Evolutionary conservation across 2,113 vertebrate genomes (phyloP).

Genomic region (Callorhinus ursinus): DNA sequence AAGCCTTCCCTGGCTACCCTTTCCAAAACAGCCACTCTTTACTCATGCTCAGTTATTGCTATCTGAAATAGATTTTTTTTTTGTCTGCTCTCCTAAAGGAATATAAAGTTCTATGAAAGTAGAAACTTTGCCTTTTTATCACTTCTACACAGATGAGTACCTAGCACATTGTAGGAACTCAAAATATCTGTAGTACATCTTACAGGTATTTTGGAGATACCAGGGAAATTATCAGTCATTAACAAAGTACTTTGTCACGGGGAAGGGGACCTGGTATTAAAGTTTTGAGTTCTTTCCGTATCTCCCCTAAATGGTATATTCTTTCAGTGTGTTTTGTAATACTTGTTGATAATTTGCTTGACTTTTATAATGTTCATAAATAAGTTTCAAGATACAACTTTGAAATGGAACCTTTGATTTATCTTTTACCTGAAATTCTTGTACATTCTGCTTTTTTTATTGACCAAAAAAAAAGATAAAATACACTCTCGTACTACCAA

Average conservation of each 20-base stretch:
- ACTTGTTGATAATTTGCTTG: not conserved
- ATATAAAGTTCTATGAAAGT: not conserved
- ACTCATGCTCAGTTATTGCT: not conserved
- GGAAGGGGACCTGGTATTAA: not conserved
- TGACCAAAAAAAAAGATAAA: not conserved
- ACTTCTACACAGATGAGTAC: not conserved
- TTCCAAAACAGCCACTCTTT: not conserved
- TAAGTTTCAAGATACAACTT: constrained; percentile 16
- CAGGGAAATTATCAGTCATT: not conserved
- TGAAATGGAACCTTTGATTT: not conserved
- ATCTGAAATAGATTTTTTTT: not conserved
- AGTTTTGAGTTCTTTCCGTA: not conserved
- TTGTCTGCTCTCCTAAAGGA: not conserved
- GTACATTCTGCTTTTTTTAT: not conserved
- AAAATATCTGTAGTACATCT: not conserved
- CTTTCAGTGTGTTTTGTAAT: not conserved
- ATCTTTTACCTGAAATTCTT: constrained; percentile 27
- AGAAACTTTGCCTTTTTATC: not conserved
- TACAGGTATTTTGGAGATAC: not conserved
- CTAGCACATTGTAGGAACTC: not conserved
- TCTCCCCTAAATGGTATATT: not conserved
- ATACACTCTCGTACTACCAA: not conserved
- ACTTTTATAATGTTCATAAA: not conserved
- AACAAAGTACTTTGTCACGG: not conserved
- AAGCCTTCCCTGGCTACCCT: not conserved